Evolutionary conservation across 2,797 vertebrate genomes (phyloP).

Genomic region (Poeciliopsis presidionis): DNA sequence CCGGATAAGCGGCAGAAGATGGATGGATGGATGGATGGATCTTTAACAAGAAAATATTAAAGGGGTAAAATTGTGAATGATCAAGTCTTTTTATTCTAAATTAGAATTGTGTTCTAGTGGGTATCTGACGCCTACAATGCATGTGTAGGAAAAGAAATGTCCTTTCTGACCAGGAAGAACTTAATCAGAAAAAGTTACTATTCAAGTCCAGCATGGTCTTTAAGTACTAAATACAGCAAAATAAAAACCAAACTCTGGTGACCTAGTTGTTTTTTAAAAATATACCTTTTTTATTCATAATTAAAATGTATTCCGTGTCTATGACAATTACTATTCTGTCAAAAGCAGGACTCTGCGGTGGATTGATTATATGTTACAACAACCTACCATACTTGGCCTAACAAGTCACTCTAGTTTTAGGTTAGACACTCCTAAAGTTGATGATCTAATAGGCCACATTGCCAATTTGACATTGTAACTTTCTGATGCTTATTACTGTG

Average conservation of each 20-base stretch:
- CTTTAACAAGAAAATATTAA: not conserved
- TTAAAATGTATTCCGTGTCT: not conserved
- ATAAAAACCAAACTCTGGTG: not conserved
- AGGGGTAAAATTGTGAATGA: not conserved
- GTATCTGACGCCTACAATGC: not conserved
- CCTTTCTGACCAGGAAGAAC: not conserved
- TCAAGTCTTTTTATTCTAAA: not conserved
- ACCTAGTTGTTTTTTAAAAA: not conserved
- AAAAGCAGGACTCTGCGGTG: not conserved
- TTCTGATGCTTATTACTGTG: not conserved
- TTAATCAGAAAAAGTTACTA: not conserved
- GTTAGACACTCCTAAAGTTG: not conserved
- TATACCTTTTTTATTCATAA: not conserved
- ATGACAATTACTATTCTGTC: not conserved
- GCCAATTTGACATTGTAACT: not conserved
- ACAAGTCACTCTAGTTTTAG: constrained; percentile 7
- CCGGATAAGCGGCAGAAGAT: too few species aligned
- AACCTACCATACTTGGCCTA: not conserved
- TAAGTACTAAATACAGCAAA: not conserved
- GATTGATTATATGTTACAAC: not conserved
- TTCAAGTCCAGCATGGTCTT: not conserved
- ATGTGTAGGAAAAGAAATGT: not conserved
- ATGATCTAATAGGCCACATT: constrained; percentile 6
- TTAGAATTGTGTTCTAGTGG: not conserved
- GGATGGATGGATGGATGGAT: too few species aligned